Percentiles rank a stretch among this genome's conserved stretches.
Conservation (phyloP, 1,140 invertebrate genomes). For the Drosophila tani region DNA sequence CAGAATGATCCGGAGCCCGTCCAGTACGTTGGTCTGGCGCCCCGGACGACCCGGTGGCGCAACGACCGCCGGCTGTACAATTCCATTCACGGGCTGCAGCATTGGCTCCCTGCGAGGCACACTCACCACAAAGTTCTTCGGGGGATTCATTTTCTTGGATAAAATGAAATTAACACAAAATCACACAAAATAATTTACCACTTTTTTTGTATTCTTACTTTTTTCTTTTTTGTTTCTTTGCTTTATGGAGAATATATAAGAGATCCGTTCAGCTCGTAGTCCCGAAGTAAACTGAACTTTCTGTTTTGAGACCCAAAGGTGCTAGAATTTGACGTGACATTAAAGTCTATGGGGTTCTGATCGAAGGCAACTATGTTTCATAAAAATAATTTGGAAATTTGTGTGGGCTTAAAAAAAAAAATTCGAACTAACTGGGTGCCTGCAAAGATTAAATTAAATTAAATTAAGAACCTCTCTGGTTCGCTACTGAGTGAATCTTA, state of each 20-base stretch:
- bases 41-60: conserved; percentile 31
- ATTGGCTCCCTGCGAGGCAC: conserved; percentile 6
- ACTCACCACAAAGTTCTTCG: neutral
- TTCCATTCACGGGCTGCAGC: conserved; percentile 37
- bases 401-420: too few relatives aligned
- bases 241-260: neutral
- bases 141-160: neutral
- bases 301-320: too few relatives aligned
- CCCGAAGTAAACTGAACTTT: neutral
- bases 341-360: too few relatives aligned
- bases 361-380: too few relatives aligned
- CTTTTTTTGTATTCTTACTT: too few relatives aligned
- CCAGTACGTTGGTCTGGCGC: conserved; percentile 38
- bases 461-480: too few relatives aligned
- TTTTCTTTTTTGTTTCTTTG: neutral
- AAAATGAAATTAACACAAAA: too few relatives aligned
- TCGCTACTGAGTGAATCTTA: too few relatives aligned
- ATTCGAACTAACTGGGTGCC: too few relatives aligned
- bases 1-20: conserved; percentile 17
- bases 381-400: too few relatives aligned
- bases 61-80: conserved; percentile 45
- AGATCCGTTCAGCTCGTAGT: neutral
- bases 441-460: too few relatives aligned
- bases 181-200: neutral
- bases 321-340: too few relatives aligned